Percentiles rank a stretch among this genome's conserved stretches.
phyloP scores from a whole-genome alignment of 2,113 vertebrate species.

The Cheilinus undulatus region DNA sequence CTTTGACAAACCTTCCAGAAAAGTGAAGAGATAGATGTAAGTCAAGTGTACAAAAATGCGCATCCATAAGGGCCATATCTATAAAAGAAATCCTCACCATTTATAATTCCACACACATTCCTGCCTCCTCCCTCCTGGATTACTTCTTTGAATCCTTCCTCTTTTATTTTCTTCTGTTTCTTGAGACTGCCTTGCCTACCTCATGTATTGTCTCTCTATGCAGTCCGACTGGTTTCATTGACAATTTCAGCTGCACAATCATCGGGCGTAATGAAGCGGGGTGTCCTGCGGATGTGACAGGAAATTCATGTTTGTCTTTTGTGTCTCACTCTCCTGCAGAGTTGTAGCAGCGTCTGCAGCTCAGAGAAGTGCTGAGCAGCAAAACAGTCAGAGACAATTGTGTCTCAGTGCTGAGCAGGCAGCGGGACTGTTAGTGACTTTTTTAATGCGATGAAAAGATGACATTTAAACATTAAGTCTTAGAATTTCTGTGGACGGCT shows the following conservation, averaged over 20 bases:
- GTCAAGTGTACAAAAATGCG: background rate
- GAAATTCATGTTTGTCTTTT: conserved; percentile 65
- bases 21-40: background rate
- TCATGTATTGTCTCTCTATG: conserved; percentile 16
- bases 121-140: conserved; percentile 8
- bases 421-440: conserved; percentile 21
- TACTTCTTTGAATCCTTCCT: conserved; percentile 34
- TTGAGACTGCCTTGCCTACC: conserved; percentile 4
- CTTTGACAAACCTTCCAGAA: background rate
- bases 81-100: background rate
- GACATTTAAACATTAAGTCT: conserved; percentile 20
- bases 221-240: conserved; percentile 55
- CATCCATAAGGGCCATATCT: background rate
- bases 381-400: conserved; percentile 43
- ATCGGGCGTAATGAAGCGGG: conserved; percentile 72
- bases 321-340: conserved; percentile 26
- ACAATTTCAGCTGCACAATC: conserved; percentile 68
- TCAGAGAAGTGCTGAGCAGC: conserved; percentile 44
- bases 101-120: conserved; percentile 13
- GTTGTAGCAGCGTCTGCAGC: conserved; percentile 26
- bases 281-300: conserved; percentile 63
- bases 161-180: conserved; percentile 15
- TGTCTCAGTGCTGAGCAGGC: conserved; percentile 21
- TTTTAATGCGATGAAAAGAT: conserved; percentile 41
- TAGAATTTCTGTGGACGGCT: conserved; percentile 29